These are phyloP conservation scores for Rhabdornis inornatus DNA, from an alignment of 2,113 vertebrate species.

Conservation along the genomic window DNA sequence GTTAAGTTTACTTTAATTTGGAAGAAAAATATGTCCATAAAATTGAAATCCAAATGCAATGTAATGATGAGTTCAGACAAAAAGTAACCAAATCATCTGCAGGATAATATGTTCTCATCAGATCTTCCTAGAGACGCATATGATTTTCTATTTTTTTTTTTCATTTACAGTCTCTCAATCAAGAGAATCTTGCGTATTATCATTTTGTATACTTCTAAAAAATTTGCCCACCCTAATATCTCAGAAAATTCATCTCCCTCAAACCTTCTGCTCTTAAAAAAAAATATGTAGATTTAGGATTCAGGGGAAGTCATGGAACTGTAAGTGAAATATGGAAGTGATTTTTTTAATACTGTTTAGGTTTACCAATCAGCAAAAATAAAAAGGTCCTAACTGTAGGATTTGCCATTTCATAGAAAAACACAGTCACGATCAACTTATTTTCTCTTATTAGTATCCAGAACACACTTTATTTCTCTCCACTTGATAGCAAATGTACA, in stretches of 20 bases:
- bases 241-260: background rate
- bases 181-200: background rate
- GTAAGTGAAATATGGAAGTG: background rate
- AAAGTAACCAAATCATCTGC: background rate
- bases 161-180: background rate
- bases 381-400: background rate
- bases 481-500: background rate
- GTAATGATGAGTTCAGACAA: background rate
- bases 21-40: background rate
- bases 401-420: background rate
- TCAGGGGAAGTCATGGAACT: background rate
- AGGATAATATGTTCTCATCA: background rate
- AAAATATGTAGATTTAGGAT: background rate
- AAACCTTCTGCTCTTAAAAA: background rate
- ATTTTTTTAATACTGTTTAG: background rate
- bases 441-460: background rate
- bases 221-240: background rate
- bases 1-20: background rate
- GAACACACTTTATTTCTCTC: background rate
- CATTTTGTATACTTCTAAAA: background rate
- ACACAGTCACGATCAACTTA: background rate
- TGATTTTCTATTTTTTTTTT: background rate
- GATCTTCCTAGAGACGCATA: background rate
- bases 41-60: background rate
- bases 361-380: background rate